A percentile compares a stretch with the other conserved stretches of the same genome.
These are phyloP conservation scores for Anthopleura sola DNA, from an alignment of 64 coral and sea anemone species.

Conservation along the genomic window DNA sequence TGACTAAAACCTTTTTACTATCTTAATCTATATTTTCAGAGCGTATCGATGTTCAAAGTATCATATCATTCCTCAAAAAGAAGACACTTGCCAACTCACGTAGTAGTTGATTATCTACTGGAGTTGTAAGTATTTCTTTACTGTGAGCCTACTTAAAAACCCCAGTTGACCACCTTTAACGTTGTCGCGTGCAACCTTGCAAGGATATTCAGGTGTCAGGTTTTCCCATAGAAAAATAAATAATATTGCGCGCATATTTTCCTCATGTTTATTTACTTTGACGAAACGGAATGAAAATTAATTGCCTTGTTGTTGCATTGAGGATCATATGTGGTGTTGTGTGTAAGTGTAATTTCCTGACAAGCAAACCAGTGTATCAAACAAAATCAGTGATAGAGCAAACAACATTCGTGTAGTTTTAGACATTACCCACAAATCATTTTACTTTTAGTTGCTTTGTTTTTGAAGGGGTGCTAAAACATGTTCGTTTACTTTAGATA, in stretches of 20 bases:
- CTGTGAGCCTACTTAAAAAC: neutral
- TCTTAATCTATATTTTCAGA: neutral
- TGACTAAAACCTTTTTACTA: neutral
- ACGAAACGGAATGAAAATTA: neutral
- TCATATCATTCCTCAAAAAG: neutral
- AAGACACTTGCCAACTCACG: neutral
- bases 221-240: too few relatives aligned
- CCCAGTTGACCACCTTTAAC: neutral
- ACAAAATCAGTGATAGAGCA: too few relatives aligned
- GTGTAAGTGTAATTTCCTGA: too few relatives aligned
- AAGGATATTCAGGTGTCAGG: neutral
- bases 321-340: too few relatives aligned
- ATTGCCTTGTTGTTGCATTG: too few relatives aligned
- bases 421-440: too few relatives aligned
- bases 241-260: too few relatives aligned
- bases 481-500: neutral
- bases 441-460: too few relatives aligned
- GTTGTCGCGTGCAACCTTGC: neutral
- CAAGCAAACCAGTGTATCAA: too few relatives aligned
- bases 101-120: neutral
- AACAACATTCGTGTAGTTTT: too few relatives aligned
- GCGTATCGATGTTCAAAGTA: neutral
- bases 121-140: neutral
- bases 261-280: too few relatives aligned
- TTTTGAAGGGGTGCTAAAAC: too few relatives aligned